Evolutionary conservation across 2,888 invertebrate genomes (phyloP).

Genomic region (Suillia variegata): DNA sequence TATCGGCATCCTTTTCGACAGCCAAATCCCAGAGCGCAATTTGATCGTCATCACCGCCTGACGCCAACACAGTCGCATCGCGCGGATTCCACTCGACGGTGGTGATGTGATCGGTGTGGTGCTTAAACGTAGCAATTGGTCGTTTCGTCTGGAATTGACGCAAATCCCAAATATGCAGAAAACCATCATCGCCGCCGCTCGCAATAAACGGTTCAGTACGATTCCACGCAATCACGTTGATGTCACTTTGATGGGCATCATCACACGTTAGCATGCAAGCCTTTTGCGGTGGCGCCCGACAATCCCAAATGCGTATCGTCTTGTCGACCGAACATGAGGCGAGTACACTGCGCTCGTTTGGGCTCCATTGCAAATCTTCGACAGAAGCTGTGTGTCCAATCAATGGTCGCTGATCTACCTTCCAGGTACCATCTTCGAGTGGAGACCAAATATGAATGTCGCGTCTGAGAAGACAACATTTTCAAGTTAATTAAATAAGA

Average conservation of each 20-base stretch:
- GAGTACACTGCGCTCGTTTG: conserved; percentile 87
- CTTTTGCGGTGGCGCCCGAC: conserved; percentile 80
- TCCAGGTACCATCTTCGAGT: conserved; percentile 79
- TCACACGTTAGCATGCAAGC: conserved; percentile 89
- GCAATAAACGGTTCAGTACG: conserved; percentile 85
- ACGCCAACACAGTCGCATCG: conserved; percentile 92
- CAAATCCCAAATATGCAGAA: conserved; percentile 94
- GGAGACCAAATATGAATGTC: conserved; percentile 95
- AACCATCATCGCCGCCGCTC: conserved; percentile 95
- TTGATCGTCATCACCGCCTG: conserved; percentile 92
- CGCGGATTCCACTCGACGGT: conserved; percentile 97
- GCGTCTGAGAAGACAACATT: conserved; percentile 57
- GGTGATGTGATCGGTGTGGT: conserved; percentile 91
- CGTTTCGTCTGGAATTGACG: conserved; percentile 78
- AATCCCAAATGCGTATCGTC: conserved; percentile 95
- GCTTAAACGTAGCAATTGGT: conserved; percentile 92
- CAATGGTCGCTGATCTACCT: conserved; percentile 87
- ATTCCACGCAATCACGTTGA: conserved; percentile 99
- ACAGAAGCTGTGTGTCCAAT: conserved; percentile 90
- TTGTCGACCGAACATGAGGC: conserved; percentile 89
- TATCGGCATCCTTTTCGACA: conserved; percentile 77
- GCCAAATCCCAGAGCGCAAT: conserved; percentile 96
- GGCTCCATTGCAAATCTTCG: conserved; percentile 99
- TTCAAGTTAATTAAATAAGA: no score
- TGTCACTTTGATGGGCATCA: conserved; percentile 87